Base-by-base conservation (phyloP, 2,888 invertebrate genomes). In the Fabriciana adippe region DNA sequence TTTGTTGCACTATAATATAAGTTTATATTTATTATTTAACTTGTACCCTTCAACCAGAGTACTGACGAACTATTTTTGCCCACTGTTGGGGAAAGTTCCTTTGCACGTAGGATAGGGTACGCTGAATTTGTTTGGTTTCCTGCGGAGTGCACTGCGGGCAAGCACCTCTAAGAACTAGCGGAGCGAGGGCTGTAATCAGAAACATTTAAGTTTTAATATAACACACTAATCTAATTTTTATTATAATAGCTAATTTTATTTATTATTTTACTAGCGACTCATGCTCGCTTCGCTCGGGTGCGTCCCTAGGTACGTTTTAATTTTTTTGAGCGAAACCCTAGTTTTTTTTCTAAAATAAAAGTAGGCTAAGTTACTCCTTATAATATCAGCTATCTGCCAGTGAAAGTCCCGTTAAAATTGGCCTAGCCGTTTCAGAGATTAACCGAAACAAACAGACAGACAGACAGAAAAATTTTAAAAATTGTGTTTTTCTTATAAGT, bases 11-110 rank as follows among this genome's bases (percentile, higher is more conserved):
- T 51, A 16, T 50, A 51, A 16, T 51, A 51, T 51, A n/a, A 16
- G 16, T 3, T 51, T 35, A 16, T 35, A 35, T 35, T n/a, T 50
- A 48, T 35, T 6, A 35, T 31, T 26, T 31, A 15, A 26, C 2
- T 51, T 21, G 16, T 66, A 47, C 31, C 66, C 79, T 62, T 80
- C 83, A 94, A 69, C 94, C 95, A 13, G 95, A 93, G 79, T 95
- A 96, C 77, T 95, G 95, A 80, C 94, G 94, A 21, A 96, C 92
- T 74, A 96, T 93, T 87, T 95, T 96, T 64, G 94, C 93, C 96
- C 96, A 96, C 83, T 96, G 96, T 78, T 95, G 95, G 6, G 96
- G 96, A 81, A 94, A 96, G 84, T 95, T 94, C 76, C 95, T 92
- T 81, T 96, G 96, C 65, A 96, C 95, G 86, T 95, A 95, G 18